These are phyloP conservation scores for Lapara coniferarum DNA, from an alignment of 2,888 invertebrate species.

Conservation along the genomic window DNA sequence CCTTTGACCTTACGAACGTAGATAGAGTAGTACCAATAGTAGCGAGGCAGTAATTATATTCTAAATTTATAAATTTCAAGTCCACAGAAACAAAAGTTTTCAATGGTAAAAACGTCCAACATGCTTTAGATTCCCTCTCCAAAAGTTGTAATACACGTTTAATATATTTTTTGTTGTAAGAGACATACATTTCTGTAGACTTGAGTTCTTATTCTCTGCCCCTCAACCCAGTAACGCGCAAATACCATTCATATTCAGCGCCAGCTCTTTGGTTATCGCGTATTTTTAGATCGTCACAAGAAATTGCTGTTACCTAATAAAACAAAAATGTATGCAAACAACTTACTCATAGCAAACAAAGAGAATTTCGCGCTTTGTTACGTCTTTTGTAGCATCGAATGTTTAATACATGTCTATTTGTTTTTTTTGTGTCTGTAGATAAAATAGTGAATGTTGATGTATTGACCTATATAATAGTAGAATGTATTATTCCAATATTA, in stretches of 20 bases:
- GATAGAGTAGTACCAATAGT: too few species aligned
- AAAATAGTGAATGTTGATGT: too few species aligned
- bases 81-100: too few species aligned
- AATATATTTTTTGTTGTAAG: too few species aligned
- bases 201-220: not conserved
- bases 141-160: too few species aligned
- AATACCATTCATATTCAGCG: not conserved
- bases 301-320: not conserved
- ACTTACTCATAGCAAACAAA: constrained; percentile 11
- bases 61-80: too few species aligned
- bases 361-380: constrained; percentile 7
- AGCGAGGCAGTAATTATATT: too few species aligned
- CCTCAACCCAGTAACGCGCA: not conserved
- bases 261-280: not conserved
- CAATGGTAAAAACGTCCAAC: too few species aligned
- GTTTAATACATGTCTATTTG: not conserved
- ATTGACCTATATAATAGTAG: not conserved
- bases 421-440: too few species aligned
- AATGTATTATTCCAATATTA: not conserved
- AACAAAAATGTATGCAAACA: constrained; percentile 10
- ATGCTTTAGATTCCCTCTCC: too few species aligned
- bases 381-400: constrained; percentile 1
- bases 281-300: constrained; percentile 2
- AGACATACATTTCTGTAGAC: not conserved
- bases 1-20: not conserved